Evolutionary conservation across 2,113 vertebrate genomes (phyloP).

Genomic region (Sisor rabdophorus): DNA sequence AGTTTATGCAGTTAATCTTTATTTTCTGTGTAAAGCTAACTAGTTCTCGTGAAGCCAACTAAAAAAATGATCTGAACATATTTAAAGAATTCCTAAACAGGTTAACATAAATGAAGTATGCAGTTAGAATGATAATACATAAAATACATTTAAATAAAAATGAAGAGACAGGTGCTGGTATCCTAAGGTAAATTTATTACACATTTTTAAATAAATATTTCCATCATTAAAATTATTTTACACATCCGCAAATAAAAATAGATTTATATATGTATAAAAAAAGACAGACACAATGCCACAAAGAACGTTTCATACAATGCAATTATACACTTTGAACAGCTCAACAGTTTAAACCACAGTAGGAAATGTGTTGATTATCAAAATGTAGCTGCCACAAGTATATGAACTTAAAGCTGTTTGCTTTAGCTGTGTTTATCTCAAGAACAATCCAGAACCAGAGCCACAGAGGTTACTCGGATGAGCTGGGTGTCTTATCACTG

Average conservation of each 20-base stretch:
- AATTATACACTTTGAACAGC: conserved; percentile 62
- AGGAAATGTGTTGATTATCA: conserved; percentile 58
- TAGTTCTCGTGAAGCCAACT: neutral
- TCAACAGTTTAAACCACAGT: conserved; percentile 56
- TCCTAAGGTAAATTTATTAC: conserved; percentile 86
- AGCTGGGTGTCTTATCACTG: conserved; percentile 51
- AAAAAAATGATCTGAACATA: no score
- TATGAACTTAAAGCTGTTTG: conserved; percentile 57
- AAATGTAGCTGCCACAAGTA: conserved; percentile 67
- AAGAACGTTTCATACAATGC: conserved; percentile 67
- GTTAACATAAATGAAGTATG: neutral
- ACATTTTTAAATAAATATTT: conserved; percentile 93
- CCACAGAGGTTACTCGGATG: conserved; percentile 47
- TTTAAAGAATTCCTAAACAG: neutral
- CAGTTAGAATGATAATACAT: neutral
- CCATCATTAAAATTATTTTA: conserved; percentile 85
- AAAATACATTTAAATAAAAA: neutral
- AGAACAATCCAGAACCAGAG: conserved; percentile 46
- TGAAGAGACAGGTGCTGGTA: conserved; percentile 59
- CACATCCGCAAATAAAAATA: conserved; percentile 80
- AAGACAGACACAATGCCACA: conserved; percentile 61
- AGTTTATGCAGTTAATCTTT: neutral
- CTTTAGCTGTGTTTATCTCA: conserved; percentile 51
- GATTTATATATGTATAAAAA: conserved; percentile 77
- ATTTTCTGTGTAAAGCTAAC: neutral